Base-by-base conservation (phyloP, 2,113 vertebrate genomes). In the Xyrauchen texanus region DNA sequence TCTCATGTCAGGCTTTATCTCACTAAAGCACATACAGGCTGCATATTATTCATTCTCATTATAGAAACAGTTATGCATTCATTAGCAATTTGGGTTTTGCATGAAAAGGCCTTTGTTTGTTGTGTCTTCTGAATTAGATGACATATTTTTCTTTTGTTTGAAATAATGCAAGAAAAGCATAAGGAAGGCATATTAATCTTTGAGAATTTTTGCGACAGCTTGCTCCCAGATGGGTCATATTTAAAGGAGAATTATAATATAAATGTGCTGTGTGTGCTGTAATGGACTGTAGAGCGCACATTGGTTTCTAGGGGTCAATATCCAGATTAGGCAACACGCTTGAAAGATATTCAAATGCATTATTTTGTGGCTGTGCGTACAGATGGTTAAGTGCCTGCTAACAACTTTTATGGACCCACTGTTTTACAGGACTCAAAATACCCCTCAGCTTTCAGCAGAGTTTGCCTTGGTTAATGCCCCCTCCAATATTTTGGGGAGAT, bases 291-390 rank as follows among this genome's bases (percentile, higher is more conserved):
- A 90, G 87, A 90, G 88, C 89, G 90, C 88, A 86, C 72, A 81
- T 64, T 44, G 70, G 79, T 84, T 86, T 85, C 81, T 86, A 79
- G 91, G 90, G 91, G 91, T 92, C 90, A 88, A 79, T 85, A 85
- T 89, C 83, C 81, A 90, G 85, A 90, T 88, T 87, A 92, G 68
- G 65, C 13, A 16, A 68, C 76, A 58, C 81, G 81, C 68, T 62
- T 81, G 84, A 84, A 86, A 86, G 83, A 87, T 86, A 89, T 87
- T 86, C 21, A 34, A 34, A 34, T 34, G 21, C 21, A 34, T 34
- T 34, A 1, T 34, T 34, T 34, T 34, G 21, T 3, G 21, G 1
- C 21, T 34, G 21, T 34, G 21, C 3, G 21, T 34, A 34, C 21
- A 34, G 21, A 34, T 34, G 3, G 21, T 34, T 34, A 34, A 34